Evolutionary conservation across 1,140 invertebrate genomes (phyloP).

Genomic region (Drosophila obscura): DNA sequence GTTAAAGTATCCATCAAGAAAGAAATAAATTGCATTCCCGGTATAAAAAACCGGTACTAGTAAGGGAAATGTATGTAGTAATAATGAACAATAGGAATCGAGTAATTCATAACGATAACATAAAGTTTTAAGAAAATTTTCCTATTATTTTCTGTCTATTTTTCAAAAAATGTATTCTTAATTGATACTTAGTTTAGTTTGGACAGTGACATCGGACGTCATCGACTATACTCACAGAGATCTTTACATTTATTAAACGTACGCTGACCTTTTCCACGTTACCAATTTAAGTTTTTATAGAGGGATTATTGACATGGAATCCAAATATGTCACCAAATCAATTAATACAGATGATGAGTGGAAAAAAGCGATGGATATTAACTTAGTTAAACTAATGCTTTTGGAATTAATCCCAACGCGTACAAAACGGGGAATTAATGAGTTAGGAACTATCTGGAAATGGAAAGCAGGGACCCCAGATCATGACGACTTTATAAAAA

Average conservation of each 20-base stretch:
- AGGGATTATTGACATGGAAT: not conserved
- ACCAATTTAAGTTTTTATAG: slow-evolving; percentile 16
- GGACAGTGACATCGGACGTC: too few relatives aligned
- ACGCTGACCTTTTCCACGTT: not conserved
- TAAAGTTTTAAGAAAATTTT: too few relatives aligned
- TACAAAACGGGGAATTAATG: slow-evolving; percentile 1
- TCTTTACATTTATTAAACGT: not conserved
- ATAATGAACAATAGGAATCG: too few relatives aligned
- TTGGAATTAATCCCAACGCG: slow-evolving; percentile 1
- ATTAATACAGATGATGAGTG: slow-evolving; percentile 4
- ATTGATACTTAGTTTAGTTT: too few relatives aligned
- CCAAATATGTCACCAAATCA: not conserved
- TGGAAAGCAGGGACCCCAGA: slow-evolving; percentile 2
- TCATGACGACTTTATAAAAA: not conserved
- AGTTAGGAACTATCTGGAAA: slow-evolving; percentile 2
- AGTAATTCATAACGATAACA: too few relatives aligned
- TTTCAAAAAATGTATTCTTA: too few relatives aligned
- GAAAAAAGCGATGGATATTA: slow-evolving; percentile 2
- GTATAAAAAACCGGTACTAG: too few relatives aligned
- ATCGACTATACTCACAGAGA: not conserved
- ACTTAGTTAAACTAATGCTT: slow-evolving; percentile 2
- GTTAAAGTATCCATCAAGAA: too few relatives aligned
- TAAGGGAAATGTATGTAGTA: too few relatives aligned
- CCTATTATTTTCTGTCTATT: too few relatives aligned
- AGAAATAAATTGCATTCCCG: too few relatives aligned